These are phyloP conservation scores for Ptilodon capucinus DNA, from an alignment of 2,888 invertebrate species.

Conservation along the genomic window DNA sequence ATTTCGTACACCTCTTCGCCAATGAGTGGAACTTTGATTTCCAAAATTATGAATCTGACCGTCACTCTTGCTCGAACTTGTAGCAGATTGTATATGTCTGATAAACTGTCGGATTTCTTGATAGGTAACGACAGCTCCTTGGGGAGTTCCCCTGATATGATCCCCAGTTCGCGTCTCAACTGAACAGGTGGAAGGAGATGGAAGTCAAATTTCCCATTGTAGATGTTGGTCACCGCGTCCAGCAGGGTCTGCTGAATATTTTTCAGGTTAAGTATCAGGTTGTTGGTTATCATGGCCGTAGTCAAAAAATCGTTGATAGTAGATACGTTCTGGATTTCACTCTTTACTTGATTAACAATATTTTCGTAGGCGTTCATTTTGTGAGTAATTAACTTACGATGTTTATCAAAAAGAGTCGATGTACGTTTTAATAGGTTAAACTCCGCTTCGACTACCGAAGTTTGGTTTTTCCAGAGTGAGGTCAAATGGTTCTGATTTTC, in stretches of 20 bases:
- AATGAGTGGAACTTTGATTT: background rate
- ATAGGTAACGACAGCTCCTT: background rate
- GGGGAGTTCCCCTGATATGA: background rate
- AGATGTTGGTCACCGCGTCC: background rate
- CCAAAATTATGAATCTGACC: background rate
- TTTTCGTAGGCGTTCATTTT: background rate
- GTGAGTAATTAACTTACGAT: background rate
- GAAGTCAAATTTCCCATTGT: background rate
- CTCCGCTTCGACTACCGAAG: background rate
- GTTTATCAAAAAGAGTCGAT: background rate
- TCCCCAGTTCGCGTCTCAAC: background rate
- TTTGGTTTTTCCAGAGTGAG: too few species aligned
- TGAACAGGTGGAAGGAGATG: background rate
- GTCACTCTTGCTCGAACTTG: conserved; percentile 2
- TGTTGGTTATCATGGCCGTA: background rate
- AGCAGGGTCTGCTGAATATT: background rate
- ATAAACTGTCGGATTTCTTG: background rate
- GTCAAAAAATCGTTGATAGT: background rate
- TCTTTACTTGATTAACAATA: background rate
- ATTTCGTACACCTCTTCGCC: conserved; percentile 1
- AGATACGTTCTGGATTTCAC: background rate
- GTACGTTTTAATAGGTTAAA: background rate
- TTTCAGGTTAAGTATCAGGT: background rate
- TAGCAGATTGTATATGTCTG: conserved; percentile 1
- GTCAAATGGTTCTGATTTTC: too few species aligned